Conservation (phyloP, 1,140 invertebrate genomes). For the Macrosteles quadrilineatus region DNA sequence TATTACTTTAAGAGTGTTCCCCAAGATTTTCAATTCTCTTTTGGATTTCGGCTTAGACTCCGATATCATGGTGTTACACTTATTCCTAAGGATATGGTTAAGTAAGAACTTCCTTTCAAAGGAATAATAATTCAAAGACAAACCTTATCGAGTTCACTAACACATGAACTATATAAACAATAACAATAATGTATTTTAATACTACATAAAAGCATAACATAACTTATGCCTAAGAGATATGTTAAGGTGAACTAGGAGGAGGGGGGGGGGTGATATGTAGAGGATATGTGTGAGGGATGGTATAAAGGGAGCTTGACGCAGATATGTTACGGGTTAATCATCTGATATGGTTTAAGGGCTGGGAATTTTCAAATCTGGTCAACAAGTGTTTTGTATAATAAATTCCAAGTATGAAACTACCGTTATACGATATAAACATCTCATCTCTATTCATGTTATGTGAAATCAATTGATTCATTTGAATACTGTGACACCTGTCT, state of each 20-base stretch:
- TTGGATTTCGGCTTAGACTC: slow-evolving; percentile 5
- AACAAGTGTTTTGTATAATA: no score
- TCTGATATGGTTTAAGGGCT: no score
- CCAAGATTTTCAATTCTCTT: background rate
- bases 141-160: background rate
- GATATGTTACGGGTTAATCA: no score
- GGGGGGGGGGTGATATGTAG: no score
- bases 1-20: slow-evolving; percentile 4
- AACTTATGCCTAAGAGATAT: slow-evolving; percentile 1
- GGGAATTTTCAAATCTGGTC: no score
- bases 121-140: background rate
- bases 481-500: no score
- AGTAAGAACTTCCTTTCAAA: background rate
- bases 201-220: background rate
- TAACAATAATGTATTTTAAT: slow-evolving; percentile 2
- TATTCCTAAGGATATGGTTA: slow-evolving; percentile 4
- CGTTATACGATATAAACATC: no score
- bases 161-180: background rate
- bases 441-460: no score
- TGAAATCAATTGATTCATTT: no score
- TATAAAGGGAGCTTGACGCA: no score
- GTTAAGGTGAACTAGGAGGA: background rate
- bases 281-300: background rate
- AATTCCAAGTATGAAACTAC: no score
- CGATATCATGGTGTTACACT: slow-evolving; percentile 2